Base-by-base conservation (phyloP, 2,113 vertebrate species). In the Xyliphius kryptos region DNA sequence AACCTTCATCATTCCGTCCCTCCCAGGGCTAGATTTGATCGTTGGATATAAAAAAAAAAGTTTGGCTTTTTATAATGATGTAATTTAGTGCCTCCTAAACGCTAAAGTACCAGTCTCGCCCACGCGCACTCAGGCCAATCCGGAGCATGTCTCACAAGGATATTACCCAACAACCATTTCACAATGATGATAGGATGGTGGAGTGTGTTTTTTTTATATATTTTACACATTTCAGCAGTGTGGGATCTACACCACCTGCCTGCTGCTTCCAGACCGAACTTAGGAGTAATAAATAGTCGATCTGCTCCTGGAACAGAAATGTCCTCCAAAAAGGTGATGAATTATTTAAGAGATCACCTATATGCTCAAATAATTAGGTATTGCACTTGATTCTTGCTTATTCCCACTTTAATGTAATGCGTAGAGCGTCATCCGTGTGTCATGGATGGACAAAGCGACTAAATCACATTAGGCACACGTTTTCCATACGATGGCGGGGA, bases 61-160 rank as follows among this genome's bases (percentile, higher is more conserved):
- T 53, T 44, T 40, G 10, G 16, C 21, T 40, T 65, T 64, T 56
- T 37, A 65, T 65, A 65, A 65, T 49, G 63, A 65, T 56, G 44
- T 48, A 54, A 44, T 65, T 65, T 49, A 48, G 32, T n/a, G 53
- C 17, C 13, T 65, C 32, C 63, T 56, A 49, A 56, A 65, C 41
- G 62, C 52, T 65, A 65, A 65, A 65, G 19, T 47, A 56, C 49
- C 22, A 32, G 43, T 21, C 43, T 56, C 63, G 19, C 63, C 63
- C 63, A 65, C 53, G n/a, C 44, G 15, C n/a, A n/a, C n/a, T 22
- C 41, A 21, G 43, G 16, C 44, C 63, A 56, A 49, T 14, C 43
- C 14, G 14, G 22, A 38, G 12, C 2, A 22, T n/a, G 14, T 65
- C 36, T 65, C 19, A 17, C 43, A 56, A 49, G 53, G 49, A 56